Conservation (phyloP, 2,113 vertebrate species). For the Strix uralensis region DNA sequence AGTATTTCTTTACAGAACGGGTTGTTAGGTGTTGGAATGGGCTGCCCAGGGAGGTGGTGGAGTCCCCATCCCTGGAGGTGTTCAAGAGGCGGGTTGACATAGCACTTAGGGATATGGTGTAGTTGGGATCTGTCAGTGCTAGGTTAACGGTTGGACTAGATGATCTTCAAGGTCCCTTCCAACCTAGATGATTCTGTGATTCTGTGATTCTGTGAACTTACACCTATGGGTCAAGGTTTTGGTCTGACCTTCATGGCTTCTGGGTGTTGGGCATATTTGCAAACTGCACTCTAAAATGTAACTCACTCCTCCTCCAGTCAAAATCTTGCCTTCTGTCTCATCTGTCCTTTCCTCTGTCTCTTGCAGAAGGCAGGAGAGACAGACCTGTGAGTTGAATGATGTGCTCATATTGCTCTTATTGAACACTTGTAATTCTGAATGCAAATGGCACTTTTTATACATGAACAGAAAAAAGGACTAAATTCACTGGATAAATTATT, state of each 20-base stretch:
- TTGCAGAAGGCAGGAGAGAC: background rate
- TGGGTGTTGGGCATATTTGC: background rate
- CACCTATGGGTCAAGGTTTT: background rate
- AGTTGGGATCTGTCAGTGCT: too few species aligned
- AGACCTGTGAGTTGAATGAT: background rate
- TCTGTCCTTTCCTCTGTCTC: background rate
- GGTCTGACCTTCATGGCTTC: background rate
- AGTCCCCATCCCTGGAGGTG: too few species aligned
- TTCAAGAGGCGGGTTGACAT: too few species aligned
- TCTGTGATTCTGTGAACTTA: background rate
- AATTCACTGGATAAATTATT: slow-evolving; percentile 65
- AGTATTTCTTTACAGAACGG: too few species aligned
- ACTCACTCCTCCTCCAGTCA: background rate
- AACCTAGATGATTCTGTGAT: too few species aligned
- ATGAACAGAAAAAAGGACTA: slow-evolving; percentile 35
- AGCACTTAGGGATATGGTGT: too few species aligned
- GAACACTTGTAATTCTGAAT: background rate
- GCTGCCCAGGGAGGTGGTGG: too few species aligned
- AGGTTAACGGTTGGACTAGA: too few species aligned
- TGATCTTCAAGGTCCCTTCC: too few species aligned
- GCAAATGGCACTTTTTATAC: slow-evolving; percentile 33
- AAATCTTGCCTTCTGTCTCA: background rate
- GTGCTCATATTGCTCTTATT: background rate
- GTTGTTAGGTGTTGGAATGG: too few species aligned
- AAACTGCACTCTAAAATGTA: background rate